Percentiles rank a stretch among this genome's conserved stretches.
phyloP scores from a whole-genome alignment of 2,113 vertebrate species.

The Mastomys natalensis region DNA sequence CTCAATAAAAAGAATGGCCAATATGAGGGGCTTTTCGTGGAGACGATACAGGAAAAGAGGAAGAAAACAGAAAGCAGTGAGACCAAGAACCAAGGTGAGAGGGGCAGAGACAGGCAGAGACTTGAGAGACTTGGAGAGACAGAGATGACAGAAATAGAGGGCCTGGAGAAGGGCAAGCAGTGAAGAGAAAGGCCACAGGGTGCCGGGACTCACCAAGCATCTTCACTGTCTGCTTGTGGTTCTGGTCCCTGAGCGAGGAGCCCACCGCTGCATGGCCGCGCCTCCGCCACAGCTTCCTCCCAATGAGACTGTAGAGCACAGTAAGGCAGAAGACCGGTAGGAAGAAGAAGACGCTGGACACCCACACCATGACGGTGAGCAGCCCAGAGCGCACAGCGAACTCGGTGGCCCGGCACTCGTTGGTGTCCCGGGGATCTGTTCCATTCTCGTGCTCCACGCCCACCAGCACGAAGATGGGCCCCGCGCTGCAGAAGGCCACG shows the following conservation, averaged over 20 bases:
- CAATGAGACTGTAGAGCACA: conserved; percentile 97
- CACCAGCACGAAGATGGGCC: conserved; percentile 96
- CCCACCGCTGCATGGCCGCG: conserved; percentile 89
- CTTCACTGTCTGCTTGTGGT: conserved; percentile 96
- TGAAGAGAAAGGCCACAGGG: not conserved
- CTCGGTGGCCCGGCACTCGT: conserved; percentile 96
- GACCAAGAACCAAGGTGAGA: not conserved
- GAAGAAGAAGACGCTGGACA: conserved; percentile 96
- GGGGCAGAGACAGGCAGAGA: too few species aligned
- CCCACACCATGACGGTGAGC: conserved; percentile 97
- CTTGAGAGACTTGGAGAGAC: not conserved
- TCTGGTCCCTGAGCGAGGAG: conserved; percentile 92
- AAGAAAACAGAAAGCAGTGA: not conserved
- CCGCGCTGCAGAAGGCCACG: conserved; percentile 93
- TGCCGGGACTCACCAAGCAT: conserved; percentile 92
- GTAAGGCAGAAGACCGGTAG: conserved; percentile 97
- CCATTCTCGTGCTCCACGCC: conserved; percentile 94
- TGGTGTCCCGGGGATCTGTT: conserved; percentile 89
- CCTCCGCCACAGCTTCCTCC: conserved; percentile 94
- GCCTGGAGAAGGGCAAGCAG: not conserved
- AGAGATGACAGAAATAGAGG: too few species aligned
- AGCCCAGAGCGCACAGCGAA: conserved; percentile 95
- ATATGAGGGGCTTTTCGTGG: not conserved
- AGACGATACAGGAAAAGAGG: not conserved
- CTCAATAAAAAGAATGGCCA: not conserved